Evolutionary conservation across 2,888 invertebrate species (phyloP), one percentile per base, ranked within the genome.

Genomic region (Selenia dentaria): DNA sequence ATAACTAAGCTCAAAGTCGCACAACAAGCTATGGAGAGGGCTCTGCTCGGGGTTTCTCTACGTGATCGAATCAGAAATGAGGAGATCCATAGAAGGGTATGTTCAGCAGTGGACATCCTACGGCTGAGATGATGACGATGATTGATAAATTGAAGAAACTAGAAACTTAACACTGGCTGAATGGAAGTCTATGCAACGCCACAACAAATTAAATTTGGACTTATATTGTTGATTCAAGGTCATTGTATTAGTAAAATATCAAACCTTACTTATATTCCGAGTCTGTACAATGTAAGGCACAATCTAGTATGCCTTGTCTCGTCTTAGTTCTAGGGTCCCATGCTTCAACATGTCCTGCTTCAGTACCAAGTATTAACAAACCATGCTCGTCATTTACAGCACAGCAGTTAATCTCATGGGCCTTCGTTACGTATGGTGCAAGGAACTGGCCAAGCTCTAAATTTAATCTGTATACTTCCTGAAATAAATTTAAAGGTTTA

Each of bases 401-500:
- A 74, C 97, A 96, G 67, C 95, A 95, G 74, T 97, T 98, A 12
- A 97, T 92, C 53, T 94, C 93, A 48, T 93, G 92, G 8, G 95
- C 94, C 52, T 94, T 94, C 2, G 97, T 95, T 44, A 92, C 91
- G 70, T 94, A 95, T 0, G 99, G 96, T 62, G 96, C 95, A 69
- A 99, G 87, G 83, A 99, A 99, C 70, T 97, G 96, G 0, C 99
- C 99, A 69, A 97, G 93, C 86, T 99, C 98, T 58, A 99, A 91
- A 90, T 99, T 99, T 46, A 99, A 90, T 57, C 99, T 94, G 76
- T 97, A 99, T 12, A 99, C 95, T 78, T 99, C 98, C 97, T 97
- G 77, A 41, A 78, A 78, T 43, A 31, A 50, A 36, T 28, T 28
- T 1, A 45, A 44, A 37, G 3, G 27, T 35, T 49, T 28, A 38